These are phyloP conservation scores for Varanus salvator DNA, from an alignment of 2,113 vertebrate genomes.

Conservation along the genomic window DNA sequence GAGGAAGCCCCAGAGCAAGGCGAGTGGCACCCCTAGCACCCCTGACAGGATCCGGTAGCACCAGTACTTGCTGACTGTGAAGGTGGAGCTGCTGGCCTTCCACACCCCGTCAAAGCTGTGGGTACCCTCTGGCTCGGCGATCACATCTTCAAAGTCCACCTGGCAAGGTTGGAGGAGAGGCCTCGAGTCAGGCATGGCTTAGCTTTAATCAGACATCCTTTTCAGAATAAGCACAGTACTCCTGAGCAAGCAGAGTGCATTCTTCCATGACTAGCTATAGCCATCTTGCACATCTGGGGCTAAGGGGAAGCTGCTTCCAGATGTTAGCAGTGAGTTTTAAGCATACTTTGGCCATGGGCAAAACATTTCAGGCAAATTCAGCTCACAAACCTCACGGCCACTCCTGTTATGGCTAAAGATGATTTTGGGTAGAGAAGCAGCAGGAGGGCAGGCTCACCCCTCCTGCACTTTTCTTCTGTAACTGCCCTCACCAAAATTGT, in stretches of 20 bases:
- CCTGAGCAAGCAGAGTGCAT: neutral
- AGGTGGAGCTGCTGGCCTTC: slow-evolving; percentile 51
- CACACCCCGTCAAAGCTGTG: slow-evolving; percentile 60
- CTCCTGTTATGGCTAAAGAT: neutral
- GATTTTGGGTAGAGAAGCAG: neutral
- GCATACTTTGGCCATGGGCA: neutral
- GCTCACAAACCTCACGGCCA: neutral
- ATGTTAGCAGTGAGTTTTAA: too few species aligned
- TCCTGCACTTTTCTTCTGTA: neutral
- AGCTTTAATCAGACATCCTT: neutral
- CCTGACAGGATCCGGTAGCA: slow-evolving; percentile 59
- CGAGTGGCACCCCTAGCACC: slow-evolving; percentile 43
- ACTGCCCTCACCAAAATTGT: neutral
- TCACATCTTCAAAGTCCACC: slow-evolving; percentile 66
- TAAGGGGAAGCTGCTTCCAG: neutral
- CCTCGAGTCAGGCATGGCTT: neutral
- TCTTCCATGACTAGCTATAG: too few species aligned
- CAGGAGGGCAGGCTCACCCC: neutral
- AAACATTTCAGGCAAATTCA: neutral
- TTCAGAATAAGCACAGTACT: neutral
- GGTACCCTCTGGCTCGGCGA: slow-evolving; percentile 59
- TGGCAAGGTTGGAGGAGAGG: neutral
- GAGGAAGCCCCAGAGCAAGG: slow-evolving; percentile 61
- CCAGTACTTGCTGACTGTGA: slow-evolving; percentile 60
- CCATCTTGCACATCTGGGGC: neutral